Evolutionary conservation across 2,113 vertebrate genomes (phyloP).

Genomic region (Ciconia maguari): DNA sequence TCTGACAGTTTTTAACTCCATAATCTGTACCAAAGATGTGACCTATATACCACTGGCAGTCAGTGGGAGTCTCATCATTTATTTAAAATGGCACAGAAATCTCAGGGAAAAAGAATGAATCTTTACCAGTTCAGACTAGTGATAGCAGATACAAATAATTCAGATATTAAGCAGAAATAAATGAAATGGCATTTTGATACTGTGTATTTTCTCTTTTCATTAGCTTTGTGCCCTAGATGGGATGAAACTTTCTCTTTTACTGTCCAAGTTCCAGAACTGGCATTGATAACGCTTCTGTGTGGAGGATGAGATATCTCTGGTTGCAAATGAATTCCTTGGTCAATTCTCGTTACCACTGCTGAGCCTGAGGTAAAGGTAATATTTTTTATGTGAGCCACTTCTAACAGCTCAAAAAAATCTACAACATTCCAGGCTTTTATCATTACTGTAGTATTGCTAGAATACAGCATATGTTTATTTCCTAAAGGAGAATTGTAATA

Average conservation of each 20-base stretch:
- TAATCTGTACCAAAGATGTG: neutral
- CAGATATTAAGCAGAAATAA: neutral
- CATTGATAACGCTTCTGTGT: constrained; percentile 83
- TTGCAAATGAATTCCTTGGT: constrained; percentile 82
- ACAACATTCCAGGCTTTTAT: neutral
- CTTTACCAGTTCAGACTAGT: neutral
- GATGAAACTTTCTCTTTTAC: constrained; percentile 79
- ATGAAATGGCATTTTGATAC: neutral
- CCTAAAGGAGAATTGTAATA: neutral
- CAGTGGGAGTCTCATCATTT: neutral
- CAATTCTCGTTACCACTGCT: constrained; percentile 85
- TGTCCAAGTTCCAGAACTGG: constrained; percentile 81
- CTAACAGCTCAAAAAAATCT: neutral
- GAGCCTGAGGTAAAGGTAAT: constrained; percentile 86
- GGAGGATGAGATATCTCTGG: constrained; percentile 72
- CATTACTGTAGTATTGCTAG: neutral
- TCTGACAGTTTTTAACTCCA: neutral
- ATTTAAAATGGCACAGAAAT: neutral
- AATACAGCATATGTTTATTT: neutral
- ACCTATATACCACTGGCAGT: neutral
- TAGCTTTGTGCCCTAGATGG: constrained; percentile 85
- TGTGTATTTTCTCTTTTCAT: neutral
- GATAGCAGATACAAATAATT: neutral
- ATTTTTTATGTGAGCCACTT: neutral
- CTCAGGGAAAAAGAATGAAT: neutral